These are phyloP conservation scores for Pemphigus obesinymphae DNA, from an alignment of 1,140 invertebrate species.

Conservation along the genomic window DNA sequence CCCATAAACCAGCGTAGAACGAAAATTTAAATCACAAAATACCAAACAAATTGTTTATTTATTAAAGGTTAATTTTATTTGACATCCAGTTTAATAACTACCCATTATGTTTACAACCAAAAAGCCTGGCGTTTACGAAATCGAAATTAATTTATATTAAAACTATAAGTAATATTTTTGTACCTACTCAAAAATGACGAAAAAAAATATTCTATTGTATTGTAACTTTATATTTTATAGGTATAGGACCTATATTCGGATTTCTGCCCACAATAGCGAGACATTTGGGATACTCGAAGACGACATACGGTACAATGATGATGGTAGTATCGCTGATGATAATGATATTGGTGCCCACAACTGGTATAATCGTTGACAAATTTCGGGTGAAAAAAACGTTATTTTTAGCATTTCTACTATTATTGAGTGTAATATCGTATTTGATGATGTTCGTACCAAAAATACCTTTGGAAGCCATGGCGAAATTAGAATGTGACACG, in stretches of 20 bases:
- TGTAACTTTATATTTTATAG: conserved; percentile 55
- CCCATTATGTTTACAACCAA: too few species aligned
- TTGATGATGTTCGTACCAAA: neutral
- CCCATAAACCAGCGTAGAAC: too few species aligned
- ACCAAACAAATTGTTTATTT: too few species aligned
- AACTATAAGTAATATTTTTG: too few species aligned
- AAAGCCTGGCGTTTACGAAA: too few species aligned
- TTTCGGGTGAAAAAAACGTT: neutral
- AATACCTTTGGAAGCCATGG: neutral
- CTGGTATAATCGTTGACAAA: neutral
- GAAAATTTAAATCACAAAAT: too few species aligned
- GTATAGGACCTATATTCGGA: conserved; percentile 72
- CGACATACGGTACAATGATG: conserved; percentile 71
- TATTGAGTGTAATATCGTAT: neutral
- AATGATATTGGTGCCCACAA: neutral
- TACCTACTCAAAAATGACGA: too few species aligned
- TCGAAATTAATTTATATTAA: too few species aligned
- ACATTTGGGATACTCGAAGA: conserved; percentile 74
- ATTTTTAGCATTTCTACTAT: neutral
- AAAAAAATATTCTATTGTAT: too few species aligned
- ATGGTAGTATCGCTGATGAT: conserved; percentile 69
- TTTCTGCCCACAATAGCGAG: conserved; percentile 76
- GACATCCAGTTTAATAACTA: too few species aligned
- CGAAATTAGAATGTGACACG: neutral
- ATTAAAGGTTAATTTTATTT: too few species aligned